phyloP scores from a whole-genome alignment of 2,888 invertebrate genomes.

The Morpho deidamia region DNA sequence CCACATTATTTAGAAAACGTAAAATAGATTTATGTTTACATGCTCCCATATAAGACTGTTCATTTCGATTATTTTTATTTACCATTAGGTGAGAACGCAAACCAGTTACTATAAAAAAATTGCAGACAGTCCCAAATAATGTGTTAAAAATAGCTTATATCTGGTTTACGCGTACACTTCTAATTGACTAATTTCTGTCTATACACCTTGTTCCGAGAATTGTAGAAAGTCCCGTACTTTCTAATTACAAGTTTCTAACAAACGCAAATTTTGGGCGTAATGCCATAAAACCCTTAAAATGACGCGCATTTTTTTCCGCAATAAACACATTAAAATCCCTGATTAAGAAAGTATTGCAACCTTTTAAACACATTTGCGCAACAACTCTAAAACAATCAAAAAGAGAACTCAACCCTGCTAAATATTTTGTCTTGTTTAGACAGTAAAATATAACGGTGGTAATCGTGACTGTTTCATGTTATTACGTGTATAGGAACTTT shows the following conservation, averaged over 20 bases:
- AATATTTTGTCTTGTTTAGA: slow-evolving; percentile 5
- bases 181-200: too few relatives aligned
- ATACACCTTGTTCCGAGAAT: not conserved
- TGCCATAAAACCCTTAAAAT: not conserved
- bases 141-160: too few relatives aligned
- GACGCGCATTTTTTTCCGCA: not conserved
- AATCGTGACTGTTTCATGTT: too few relatives aligned
- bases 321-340: slow-evolving; percentile 10
- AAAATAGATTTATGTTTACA: too few relatives aligned
- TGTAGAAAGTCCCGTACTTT: slow-evolving; percentile 18
- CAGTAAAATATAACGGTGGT: slow-evolving; percentile 16
- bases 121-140: too few relatives aligned
- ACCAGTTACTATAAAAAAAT: too few relatives aligned
- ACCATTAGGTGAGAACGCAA: too few relatives aligned
- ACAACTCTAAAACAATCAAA: slow-evolving; percentile 12
- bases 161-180: too few relatives aligned
- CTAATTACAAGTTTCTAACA: slow-evolving; percentile 12
- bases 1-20: not conserved
- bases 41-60: too few relatives aligned
- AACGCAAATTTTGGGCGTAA: slow-evolving; percentile 14
- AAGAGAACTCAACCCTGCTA: slow-evolving; percentile 6
- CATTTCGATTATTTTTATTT: too few relatives aligned
- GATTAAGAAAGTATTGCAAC: slow-evolving; percentile 5
- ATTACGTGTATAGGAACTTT: too few relatives aligned
- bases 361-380: slow-evolving; percentile 16